Evolutionary conservation across 2,113 vertebrate species (phyloP).

Genomic region (Zeus faber): DNA sequence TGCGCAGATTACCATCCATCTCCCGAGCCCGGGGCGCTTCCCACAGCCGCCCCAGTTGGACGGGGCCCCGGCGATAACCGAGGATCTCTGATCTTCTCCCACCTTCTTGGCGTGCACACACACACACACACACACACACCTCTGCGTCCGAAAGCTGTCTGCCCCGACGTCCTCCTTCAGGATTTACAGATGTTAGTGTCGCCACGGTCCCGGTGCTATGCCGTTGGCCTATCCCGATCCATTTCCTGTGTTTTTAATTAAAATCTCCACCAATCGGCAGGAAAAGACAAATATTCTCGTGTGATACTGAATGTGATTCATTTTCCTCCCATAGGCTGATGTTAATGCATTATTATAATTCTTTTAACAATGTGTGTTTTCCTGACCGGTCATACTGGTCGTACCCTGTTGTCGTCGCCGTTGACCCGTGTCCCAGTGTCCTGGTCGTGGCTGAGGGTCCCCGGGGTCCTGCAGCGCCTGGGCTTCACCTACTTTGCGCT

Average conservation of each 20-base stretch:
- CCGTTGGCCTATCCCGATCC: no score
- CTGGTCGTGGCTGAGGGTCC: constrained; percentile 79
- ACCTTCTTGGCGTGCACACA: constrained; percentile 26
- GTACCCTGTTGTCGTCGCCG: neutral
- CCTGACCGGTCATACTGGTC: neutral
- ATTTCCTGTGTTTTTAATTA: no score
- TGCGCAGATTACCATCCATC: constrained; percentile 80
- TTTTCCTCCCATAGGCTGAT: no score
- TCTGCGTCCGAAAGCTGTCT: no score
- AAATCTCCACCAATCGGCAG: no score
- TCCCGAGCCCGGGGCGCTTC: constrained; percentile 41
- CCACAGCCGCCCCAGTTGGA: constrained; percentile 37
- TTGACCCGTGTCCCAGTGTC: constrained; percentile 68
- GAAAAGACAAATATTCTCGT: no score
- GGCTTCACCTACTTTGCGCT: constrained; percentile 80
- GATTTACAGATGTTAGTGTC: no score
- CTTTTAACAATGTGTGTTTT: constrained; percentile 4
- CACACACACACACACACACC: neutral
- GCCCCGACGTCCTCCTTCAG: no score
- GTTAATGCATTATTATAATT: no score
- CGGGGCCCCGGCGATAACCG: constrained; percentile 56
- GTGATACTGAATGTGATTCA: no score
- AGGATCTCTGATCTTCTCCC: constrained; percentile 53
- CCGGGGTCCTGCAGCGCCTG: constrained; percentile 80
- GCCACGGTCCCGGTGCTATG: no score